Base-by-base conservation (phyloP, 2,797 vertebrate genomes). In the Graptemys geographica region DNA sequence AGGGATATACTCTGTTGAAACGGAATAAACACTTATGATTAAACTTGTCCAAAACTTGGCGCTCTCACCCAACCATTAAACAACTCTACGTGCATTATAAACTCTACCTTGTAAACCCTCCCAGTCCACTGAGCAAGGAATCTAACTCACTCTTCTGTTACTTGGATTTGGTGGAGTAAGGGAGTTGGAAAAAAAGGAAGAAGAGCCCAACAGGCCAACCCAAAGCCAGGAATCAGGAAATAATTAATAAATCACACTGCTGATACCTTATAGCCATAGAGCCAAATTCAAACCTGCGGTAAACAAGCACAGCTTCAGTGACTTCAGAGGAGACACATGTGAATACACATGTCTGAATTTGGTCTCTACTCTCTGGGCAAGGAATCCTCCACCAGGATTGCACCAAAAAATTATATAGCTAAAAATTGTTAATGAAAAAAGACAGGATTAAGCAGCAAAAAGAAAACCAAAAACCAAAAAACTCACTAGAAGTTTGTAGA, bases 11-110 rank as follows among this genome's bases (percentile, higher is more conserved):
- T 93, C 65, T 41, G 49, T 96, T 80, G 90, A 95, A 97, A 96
- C 84, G 83, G 52, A 94, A 93, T 96, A 96, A 97, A 96, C 81
- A 93, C 87, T 95, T 97, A 95, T 94, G 94, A 97, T 94, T 97
- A 97, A 95, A 94, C 90, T 94, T 76, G 90, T 89, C 94, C 96
- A 96, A 93, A 96, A 93, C 33, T 76, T 37, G 83, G 94, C 93
- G 80, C 81, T 95, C 84, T 94, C 88, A 96, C 92, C 86, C 88
- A 57, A 96, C 59, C 78, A 90, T 84, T 89, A 94, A 84, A 92
- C 74, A 95, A 94, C 90, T 91, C 93, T 93, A 96, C 62, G 76
- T 55, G 78, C 79, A 88, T 81, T 92, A 92, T 88, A 95, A 97
- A 95, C 81, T 84, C 10, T 3, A 59, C 83, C 11, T 97, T 47